Percentiles rank a stretch among this genome's conserved stretches.
Conservation (phyloP, 1,140 invertebrate genomes). For the Mercenaria mercenaria region DNA sequence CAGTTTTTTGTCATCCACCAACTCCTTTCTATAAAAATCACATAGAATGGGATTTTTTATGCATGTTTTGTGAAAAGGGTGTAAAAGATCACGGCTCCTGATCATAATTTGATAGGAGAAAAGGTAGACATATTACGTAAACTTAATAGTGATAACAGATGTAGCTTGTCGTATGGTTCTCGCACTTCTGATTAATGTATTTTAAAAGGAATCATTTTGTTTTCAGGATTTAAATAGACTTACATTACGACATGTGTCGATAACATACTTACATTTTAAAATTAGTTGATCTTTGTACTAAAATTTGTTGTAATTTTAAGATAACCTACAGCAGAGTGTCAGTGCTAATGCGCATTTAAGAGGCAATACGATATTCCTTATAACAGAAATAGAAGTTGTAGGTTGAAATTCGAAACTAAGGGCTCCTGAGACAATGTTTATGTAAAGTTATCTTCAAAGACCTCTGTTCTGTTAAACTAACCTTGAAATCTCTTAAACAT, state of each 20-base stretch:
- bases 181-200: conserved; percentile 34
- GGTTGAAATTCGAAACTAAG: conserved; percentile 28
- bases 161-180: neutral
- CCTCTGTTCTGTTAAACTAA: neutral
- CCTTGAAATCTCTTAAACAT: conserved; percentile 2
- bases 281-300: neutral
- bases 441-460: conserved; percentile 23
- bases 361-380: neutral
- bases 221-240: too few species aligned
- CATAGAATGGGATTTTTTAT: too few species aligned
- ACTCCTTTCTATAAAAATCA: too few species aligned
- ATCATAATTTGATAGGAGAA: conserved; percentile 8
- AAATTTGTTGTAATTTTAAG: neutral
- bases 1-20: too few species aligned
- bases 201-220: conserved; percentile 3
- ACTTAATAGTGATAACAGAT: conserved; percentile 18
- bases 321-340: neutral
- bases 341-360: neutral
- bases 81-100: neutral
- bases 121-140: conserved; percentile 24
- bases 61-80: neutral
- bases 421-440: neutral
- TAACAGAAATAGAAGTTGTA: neutral
- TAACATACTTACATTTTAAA: neutral
- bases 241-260: neutral